Base-by-base conservation (phyloP, 2,113 vertebrate species). In the Mesitornis unicolor region DNA sequence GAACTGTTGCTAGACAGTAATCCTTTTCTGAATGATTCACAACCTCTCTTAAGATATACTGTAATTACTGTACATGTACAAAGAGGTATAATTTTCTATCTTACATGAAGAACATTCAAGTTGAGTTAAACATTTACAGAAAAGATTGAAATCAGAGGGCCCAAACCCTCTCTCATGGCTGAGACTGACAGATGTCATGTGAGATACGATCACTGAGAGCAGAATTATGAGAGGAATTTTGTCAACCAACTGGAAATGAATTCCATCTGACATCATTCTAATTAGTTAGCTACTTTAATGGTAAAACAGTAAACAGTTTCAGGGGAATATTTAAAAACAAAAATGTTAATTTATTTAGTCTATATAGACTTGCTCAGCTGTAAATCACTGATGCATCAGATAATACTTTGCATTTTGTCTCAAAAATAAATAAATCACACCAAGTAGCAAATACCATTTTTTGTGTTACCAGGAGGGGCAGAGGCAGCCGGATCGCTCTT, bases 361-460 rank as follows among this genome's bases (percentile, higher is more conserved):
- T 69, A 20, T 35, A 84, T 43, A 71, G 85, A 94, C 81, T 93
- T 93, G n/a, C 71, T 94, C 82, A 88, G 67, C 59, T 95, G 76
- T 70, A 90, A 89, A 86, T 73, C 81, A 87, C 33, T 47, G 79
- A 70, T 63, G 68, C 79, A 70, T 69, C 64, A 67, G 82, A 90
- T 83, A 77, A 60, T 60, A 85, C 33, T 90, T 88, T 11, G 19
- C 50, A 81, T 89, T 86, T 73, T 80, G 45, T 64, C 82, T 76
- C 57, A 73, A 84, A 22, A 48, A 48, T 22, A 48, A 48, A 48
- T 24, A 87, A 94, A 80, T 56, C 45, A 56, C 59, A 68, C 47
- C 25, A 25, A 84, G 71, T 77, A 90, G 71, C 93, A 94, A 95
- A 92, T 59, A 88, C 1, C 13, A 68, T 80, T 77, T 90, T 61